These are phyloP conservation scores for Bothrops jararaca DNA, from an alignment of 2,113 vertebrate genomes.

Conservation along the genomic window DNA sequence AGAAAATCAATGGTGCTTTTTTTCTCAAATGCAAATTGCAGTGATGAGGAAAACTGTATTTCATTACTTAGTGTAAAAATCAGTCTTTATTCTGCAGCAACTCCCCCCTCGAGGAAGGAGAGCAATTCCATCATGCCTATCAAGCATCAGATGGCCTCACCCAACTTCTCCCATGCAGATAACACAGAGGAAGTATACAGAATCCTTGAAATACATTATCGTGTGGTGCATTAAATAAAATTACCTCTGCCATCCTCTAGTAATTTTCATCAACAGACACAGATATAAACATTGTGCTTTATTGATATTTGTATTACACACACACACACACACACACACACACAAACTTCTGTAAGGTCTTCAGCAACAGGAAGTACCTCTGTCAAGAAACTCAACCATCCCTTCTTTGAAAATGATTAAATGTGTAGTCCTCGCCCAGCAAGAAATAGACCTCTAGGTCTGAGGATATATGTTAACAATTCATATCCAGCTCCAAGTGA, in stretches of 20 bases:
- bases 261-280: neutral
- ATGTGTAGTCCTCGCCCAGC: neutral
- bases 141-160: neutral
- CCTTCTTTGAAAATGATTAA: neutral
- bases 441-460: neutral
- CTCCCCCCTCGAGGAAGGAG: too few species aligned
- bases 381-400: neutral
- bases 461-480: neutral
- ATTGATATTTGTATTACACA: neutral
- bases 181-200: neutral
- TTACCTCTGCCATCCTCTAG: neutral
- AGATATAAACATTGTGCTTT: neutral
- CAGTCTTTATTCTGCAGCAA: neutral
- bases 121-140: neutral
- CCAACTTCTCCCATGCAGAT: neutral
- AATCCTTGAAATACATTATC: neutral
- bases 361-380: neutral
- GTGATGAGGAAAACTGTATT: neutral
- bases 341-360: slow-evolving; percentile 1
- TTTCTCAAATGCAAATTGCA: neutral
- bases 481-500: neutral
- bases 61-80: neutral
- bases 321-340: neutral
- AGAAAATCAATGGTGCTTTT: neutral
- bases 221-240: neutral